Base-by-base conservation (phyloP, 2,113 vertebrate genomes). In the Neotragus pygmaeus region DNA sequence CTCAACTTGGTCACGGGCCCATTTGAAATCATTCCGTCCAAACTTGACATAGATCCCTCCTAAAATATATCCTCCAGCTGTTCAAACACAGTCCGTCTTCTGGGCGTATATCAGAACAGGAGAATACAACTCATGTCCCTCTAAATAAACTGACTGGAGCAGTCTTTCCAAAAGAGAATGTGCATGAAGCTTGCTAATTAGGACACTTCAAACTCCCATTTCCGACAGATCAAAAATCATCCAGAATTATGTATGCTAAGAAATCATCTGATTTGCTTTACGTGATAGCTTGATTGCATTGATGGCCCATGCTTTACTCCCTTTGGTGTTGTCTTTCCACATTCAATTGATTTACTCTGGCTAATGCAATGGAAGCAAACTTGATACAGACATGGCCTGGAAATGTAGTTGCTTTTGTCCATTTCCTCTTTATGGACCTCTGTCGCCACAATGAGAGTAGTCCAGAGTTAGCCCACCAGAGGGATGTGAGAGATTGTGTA, bases 31-130 rank as follows among this genome's bases (percentile, higher is more conserved):
- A 49, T 78, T n/a, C 82, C 39, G 73, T 85, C 87, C 64, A 30
- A 64, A 36, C 78, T 49, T 60, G 88, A 91, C 78, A 21, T 3
- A 33, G 62, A 95, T 14, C 39, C 13, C 85, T 86, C 62, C 86
- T 93, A 82, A 97, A 87, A 84, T 80, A 83, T 8, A 36, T 27
- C 62, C 19, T 10, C 88, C 87, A 88, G 96, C 90, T 95, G 62
- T 84, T 81, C 73, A 95, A 78, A 97, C n/a, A 49, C 17, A 51
- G 64, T 62, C 86, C n/a, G 21, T 60, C 84, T 78, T 89, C 78
- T 49, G 11, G 17, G 62, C 5, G 1, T 13, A 11, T 60, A 7
- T 4, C 17, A 77, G 77, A 70, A 27, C 53, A 75, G 64, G 78
- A 77, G 33, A 53, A 36, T 58, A 84, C 30, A 47, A 45, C 36